Evolutionary conservation across 2,888 invertebrate species (phyloP).

Genomic region (Cremastinae sp.): DNA sequence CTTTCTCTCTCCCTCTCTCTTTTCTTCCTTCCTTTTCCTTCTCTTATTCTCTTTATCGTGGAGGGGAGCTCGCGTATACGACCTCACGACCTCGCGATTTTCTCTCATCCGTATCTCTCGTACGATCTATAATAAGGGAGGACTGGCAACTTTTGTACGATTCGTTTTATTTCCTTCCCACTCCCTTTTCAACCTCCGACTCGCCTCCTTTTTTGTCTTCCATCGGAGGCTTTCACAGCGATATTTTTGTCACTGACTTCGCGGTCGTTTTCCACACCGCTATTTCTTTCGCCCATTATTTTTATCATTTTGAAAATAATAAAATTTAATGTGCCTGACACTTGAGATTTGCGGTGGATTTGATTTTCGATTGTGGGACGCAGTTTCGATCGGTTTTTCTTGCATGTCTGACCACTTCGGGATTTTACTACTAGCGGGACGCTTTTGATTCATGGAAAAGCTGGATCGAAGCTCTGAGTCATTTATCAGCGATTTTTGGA

Average conservation of each 20-base stretch:
- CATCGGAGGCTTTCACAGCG: background rate
- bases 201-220: background rate
- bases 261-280: background rate
- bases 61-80: background rate
- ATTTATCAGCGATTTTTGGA: too few species aligned
- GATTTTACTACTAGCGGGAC: constrained; percentile 35
- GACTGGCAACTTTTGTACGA: background rate
- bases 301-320: background rate
- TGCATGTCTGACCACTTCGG: constrained; percentile 27
- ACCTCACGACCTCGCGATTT: constrained; percentile 19
- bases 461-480: too few species aligned
- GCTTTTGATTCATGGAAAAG: background rate
- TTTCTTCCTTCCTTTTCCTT: background rate
- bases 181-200: background rate
- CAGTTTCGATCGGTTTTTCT: background rate
- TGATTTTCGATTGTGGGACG: background rate
- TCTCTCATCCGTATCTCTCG: background rate
- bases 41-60: constrained; percentile 2
- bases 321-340: constrained; percentile 15
- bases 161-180: background rate
- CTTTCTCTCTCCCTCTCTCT: background rate
- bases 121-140: background rate
- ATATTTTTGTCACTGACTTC: constrained; percentile 4
- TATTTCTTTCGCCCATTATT: too few species aligned
- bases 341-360: background rate